Conservation (phyloP, 2,797 vertebrate genomes). For the Vireo griseus region DNA sequence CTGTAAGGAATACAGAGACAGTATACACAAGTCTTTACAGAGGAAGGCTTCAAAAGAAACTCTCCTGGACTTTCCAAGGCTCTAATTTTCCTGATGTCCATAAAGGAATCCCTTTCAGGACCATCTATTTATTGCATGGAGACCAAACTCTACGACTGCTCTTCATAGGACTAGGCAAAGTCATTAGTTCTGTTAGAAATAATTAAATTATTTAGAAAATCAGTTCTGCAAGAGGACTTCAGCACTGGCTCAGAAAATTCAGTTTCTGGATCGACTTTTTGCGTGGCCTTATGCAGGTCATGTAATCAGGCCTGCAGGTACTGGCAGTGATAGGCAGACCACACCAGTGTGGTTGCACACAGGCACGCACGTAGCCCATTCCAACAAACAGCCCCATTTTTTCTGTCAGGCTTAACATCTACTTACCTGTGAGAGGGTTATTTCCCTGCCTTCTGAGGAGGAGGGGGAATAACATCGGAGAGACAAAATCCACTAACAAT, state of each 20-base stretch:
- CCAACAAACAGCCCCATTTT: not conserved
- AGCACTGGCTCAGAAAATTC: not conserved
- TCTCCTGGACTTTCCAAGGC: not conserved
- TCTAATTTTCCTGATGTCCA: not conserved
- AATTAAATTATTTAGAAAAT: not conserved
- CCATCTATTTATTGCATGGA: not conserved
- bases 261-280: not conserved
- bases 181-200: not conserved
- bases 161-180: not conserved
- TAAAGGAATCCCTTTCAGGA: not conserved
- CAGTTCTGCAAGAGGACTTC: not conserved
- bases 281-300: not conserved
- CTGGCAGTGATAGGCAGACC: not conserved
- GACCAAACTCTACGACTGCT: not conserved
- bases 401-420: not conserved
- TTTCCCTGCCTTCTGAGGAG: not conserved
- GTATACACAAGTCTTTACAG: not conserved
- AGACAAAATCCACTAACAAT: conserved; percentile 26
- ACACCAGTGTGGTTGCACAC: not conserved
- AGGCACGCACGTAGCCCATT: accelerated
- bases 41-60: not conserved
- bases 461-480: not conserved
- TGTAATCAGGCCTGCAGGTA: not conserved
- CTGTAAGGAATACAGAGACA: not conserved
- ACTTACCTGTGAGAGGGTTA: not conserved